phyloP scores from a whole-genome alignment of 23 tunicate species.

The Styela clava region DNA sequence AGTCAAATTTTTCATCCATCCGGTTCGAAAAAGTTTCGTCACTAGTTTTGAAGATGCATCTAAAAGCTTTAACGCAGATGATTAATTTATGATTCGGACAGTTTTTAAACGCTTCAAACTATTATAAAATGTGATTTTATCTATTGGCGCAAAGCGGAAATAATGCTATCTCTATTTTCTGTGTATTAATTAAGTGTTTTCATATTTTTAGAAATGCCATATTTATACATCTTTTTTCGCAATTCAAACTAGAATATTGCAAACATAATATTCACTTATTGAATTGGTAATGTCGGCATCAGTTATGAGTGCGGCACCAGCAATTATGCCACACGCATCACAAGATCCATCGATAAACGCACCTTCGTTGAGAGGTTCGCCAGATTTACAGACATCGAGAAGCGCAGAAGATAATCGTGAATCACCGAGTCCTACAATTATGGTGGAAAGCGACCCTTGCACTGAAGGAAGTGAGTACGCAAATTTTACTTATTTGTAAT shows the following conservation, averaged over 20 bases:
- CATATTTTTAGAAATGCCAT: not conserved
- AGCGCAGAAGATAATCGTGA: not conserved
- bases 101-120: not conserved
- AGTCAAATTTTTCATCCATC: not conserved
- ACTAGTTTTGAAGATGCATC: no score
- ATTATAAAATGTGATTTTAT: not conserved
- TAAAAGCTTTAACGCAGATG: no score
- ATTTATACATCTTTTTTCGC: not conserved
- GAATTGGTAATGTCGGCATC: conserved; percentile 11
- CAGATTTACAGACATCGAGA: not conserved
- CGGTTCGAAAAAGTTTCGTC: not conserved
- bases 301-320: conserved; percentile 28
- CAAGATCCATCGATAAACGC: not conserved
- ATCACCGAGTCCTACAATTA: not conserved
- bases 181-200: no score
- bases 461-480: not conserved
- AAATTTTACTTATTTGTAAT: no score
- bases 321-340: conserved; percentile 10
- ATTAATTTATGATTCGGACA: no score
- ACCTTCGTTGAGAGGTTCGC: not conserved
- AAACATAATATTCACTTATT: not conserved
- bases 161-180: not conserved
- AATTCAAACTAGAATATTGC: no score
- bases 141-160: not conserved
- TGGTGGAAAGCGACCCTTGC: not conserved